Base-by-base conservation (phyloP, 1,140 invertebrate genomes). In the Marisa cornuarietis region DNA sequence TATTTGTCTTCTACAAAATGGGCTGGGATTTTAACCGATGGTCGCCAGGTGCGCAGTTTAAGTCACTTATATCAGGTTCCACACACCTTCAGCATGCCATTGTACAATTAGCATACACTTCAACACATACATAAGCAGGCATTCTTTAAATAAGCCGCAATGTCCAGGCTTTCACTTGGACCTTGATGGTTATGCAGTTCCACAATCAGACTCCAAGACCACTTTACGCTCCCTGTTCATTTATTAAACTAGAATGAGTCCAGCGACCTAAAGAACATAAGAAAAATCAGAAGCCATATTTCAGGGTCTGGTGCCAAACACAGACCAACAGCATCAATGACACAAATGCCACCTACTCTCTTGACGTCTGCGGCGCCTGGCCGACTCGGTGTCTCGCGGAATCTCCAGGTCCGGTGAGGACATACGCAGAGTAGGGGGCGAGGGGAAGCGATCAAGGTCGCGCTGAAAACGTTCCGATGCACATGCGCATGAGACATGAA, bases 391-490 rank as follows among this genome's bases (percentile, higher is more conserved):
- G n/a, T 83, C 79, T 51, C 76, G 26, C 3, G 54, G 51, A 13
- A n/a, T 78, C 24, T 79, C 71, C 26, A 20, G 26, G 11, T 79
- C 77, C 42, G 82, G 58, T 18, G 82, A 82, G 16, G 77, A 66
- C 71, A 82, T 81, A 14, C 81, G 58, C 68, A 85, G 71, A 42
- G 82, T 79, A 68, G 83, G 83, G n/a, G 85, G 85, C 13, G 85
- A 85, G 1, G 85, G 82, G 65, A 83, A 86, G 63, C 85, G 78
- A 26, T 81, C 76, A 65, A 83, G 52, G 26, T 84, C 83, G 82
- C 83, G 54, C n/a, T 16, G 31, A 31, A 31, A 31, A 18, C 31
- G 51, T 51, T 20, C 69, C 31, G 18, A 71, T 20, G 51, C 31
- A 71, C 26, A 42, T 51, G 31, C n/a, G n/a, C 69, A 42, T 42